phyloP scores from a whole-genome alignment of 1,140 invertebrate species.

The Psix sp. region DNA sequence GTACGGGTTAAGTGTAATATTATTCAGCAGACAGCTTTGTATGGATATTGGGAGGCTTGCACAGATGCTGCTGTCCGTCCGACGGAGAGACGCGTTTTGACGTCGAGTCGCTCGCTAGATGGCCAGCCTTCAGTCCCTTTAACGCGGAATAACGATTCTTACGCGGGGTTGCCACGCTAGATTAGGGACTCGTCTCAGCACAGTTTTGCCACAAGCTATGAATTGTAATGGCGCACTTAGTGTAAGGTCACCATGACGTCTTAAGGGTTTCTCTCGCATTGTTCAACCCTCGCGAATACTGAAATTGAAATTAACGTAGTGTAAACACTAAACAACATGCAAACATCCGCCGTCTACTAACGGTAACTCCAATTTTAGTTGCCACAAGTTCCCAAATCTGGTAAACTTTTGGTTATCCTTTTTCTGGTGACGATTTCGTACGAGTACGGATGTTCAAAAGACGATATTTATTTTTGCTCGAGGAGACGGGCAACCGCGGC shows the following conservation, averaged over 20 bases:
- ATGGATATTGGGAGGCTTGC: conserved; percentile 74
- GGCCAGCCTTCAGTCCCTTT: conserved; percentile 64
- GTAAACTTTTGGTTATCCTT: background rate
- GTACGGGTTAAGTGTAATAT: conserved; percentile 77
- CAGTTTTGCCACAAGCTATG: conserved; percentile 66
- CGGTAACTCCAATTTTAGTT: too few species aligned
- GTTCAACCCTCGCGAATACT: conserved; percentile 1
- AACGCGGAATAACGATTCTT: conserved; percentile 62
- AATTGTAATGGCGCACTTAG: conserved; percentile 73
- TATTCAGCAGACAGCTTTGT: conserved; percentile 77
- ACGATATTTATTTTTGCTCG: conserved; percentile 70
- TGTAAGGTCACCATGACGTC: conserved; percentile 52
- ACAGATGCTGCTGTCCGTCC: conserved; percentile 74
- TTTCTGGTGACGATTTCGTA: background rate
- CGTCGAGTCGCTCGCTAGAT: conserved; percentile 54
- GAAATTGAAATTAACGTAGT: background rate
- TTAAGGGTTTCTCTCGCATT: conserved; percentile 48
- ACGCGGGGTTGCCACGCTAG: conserved; percentile 49
- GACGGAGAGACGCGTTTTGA: conserved; percentile 63
- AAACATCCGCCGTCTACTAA: too few species aligned
- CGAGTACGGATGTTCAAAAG: conserved; percentile 24
- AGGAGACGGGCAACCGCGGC: conserved; percentile 70
- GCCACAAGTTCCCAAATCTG: too few species aligned
- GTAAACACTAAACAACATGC: too few species aligned
- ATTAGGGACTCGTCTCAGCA: conserved; percentile 59